phyloP scores from a whole-genome alignment of 2,113 vertebrate species.

The Callipepla californica region DNA sequence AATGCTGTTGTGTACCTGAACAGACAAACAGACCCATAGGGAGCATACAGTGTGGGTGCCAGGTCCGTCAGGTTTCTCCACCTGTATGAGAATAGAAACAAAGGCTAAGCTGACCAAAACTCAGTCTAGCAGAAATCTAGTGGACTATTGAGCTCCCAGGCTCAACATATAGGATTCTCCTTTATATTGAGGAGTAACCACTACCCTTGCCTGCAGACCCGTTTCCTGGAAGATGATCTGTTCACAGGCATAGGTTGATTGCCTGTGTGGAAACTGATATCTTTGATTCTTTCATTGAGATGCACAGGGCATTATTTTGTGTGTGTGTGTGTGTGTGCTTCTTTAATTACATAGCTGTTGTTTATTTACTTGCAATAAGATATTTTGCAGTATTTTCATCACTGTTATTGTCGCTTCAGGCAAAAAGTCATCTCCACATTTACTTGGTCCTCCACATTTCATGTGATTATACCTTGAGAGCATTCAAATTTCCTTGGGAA shows the following conservation, averaged over 20 bases:
- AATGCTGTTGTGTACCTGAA: background rate
- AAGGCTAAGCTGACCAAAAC: background rate
- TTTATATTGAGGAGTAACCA: rapidly evolving
- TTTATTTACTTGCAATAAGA: background rate
- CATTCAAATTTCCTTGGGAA: background rate
- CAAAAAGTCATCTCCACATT: background rate
- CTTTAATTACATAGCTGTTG: background rate
- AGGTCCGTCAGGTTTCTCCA: background rate
- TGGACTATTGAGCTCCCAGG: rapidly evolving
- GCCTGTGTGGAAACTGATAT: background rate
- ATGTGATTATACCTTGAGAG: background rate
- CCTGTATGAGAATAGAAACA: background rate
- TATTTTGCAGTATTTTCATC: background rate
- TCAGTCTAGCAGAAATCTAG: background rate
- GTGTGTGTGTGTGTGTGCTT: too few species aligned
- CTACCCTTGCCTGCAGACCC: rapidly evolving
- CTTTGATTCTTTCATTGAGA: rapidly evolving
- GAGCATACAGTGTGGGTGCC: background rate
- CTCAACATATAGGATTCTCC: background rate
- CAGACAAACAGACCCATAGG: background rate
- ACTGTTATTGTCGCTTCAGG: background rate
- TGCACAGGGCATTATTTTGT: background rate
- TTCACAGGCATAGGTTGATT: background rate
- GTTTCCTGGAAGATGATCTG: too few species aligned
- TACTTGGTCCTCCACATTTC: background rate